Conservation (phyloP, 2,888 invertebrate genomes). For the Pilophorus perplexus region DNA sequence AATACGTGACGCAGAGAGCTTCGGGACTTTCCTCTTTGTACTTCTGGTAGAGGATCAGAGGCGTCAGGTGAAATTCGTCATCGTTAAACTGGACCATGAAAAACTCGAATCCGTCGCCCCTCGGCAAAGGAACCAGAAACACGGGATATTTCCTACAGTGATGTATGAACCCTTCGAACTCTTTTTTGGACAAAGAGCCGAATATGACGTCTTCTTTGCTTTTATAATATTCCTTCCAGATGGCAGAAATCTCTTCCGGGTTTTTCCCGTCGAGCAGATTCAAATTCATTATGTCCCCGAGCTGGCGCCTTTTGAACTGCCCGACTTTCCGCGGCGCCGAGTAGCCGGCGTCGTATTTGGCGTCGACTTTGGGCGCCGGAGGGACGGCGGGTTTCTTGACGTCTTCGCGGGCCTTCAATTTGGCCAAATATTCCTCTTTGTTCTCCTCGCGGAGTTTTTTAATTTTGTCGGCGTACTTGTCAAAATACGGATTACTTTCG, state of each 20-base stretch:
- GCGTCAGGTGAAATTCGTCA: conserved; percentile 77
- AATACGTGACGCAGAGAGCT: conserved; percentile 76
- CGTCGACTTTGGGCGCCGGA: background rate
- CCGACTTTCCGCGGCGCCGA: conserved; percentile 19
- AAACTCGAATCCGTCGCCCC: conserved; percentile 82
- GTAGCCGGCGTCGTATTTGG: background rate
- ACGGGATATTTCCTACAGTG: conserved; percentile 63
- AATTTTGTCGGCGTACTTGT: conserved; percentile 77
- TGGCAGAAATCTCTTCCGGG: conserved; percentile 66
- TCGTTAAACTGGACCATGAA: conserved; percentile 72
- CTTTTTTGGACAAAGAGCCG: conserved; percentile 64
- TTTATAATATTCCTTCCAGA: conserved; percentile 80
- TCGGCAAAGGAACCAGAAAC: conserved; percentile 77
- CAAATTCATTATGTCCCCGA: conserved; percentile 72
- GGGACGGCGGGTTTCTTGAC: conserved; percentile 53
- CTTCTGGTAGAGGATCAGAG: conserved; percentile 77
- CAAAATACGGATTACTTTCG: conserved; percentile 68
- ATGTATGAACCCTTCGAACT: conserved; percentile 61
- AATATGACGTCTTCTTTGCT: conserved; percentile 74
- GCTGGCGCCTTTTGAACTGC: conserved; percentile 46
- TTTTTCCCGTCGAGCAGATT: conserved; percentile 70
- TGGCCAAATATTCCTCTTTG: conserved; percentile 52
- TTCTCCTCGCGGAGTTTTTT: conserved; percentile 52
- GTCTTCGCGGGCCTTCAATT: conserved; percentile 53
- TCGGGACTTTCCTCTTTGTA: conserved; percentile 88